Evolutionary conservation across 2,113 vertebrate species (phyloP).

Genomic region (Corynorhinus townsendii): DNA sequence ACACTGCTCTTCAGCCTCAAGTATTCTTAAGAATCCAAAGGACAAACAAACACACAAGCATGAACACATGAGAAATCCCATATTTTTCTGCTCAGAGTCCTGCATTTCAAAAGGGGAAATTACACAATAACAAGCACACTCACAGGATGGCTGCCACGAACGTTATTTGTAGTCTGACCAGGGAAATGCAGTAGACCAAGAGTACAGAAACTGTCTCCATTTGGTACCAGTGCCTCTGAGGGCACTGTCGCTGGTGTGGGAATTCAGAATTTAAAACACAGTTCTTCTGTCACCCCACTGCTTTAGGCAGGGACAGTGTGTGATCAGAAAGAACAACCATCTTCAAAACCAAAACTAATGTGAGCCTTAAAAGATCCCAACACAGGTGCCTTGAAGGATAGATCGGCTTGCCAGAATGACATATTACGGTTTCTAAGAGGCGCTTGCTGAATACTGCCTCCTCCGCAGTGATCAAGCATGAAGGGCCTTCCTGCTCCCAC

Average conservation of each 20-base stretch:
- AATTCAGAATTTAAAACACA: constrained; percentile 38
- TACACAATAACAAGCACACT: background rate
- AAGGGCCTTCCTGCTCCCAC: background rate
- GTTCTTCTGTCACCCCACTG: background rate
- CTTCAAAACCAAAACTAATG: background rate
- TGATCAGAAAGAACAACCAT: constrained; percentile 51
- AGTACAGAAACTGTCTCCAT: background rate
- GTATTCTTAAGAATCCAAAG: background rate
- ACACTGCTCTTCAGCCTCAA: background rate
- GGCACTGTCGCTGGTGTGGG: background rate
- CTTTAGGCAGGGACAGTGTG: constrained; percentile 31
- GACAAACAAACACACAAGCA: background rate
- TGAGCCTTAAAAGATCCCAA: background rate
- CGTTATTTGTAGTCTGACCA: background rate
- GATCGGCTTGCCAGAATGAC: background rate
- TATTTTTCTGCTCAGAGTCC: background rate
- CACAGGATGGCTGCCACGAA: background rate
- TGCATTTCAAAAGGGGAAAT: background rate
- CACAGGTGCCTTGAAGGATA: background rate
- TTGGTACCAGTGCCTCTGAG: background rate
- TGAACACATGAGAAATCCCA: background rate
- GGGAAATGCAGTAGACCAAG: background rate
- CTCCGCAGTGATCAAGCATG: background rate
- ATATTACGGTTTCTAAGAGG: constrained; percentile 10
- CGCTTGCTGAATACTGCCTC: background rate